Conservation (phyloP, 2,797 vertebrate genomes). For the Chaenodraco wilsoni region DNA sequence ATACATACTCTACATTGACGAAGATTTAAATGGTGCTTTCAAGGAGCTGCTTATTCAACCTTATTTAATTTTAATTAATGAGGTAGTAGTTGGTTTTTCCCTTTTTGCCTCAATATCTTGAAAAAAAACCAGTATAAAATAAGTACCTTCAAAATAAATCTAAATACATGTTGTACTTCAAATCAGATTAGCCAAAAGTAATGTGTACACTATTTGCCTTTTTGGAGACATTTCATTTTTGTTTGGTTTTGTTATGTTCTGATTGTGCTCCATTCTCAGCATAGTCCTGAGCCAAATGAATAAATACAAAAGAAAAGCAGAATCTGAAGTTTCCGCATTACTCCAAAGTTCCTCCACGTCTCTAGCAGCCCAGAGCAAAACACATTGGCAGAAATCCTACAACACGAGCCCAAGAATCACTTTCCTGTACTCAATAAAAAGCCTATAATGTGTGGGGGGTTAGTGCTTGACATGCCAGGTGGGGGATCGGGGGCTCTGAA, state of each 20-base stretch:
- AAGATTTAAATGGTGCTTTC: background rate
- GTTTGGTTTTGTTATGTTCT: too few relatives aligned
- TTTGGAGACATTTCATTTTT: too few relatives aligned
- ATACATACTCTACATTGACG: background rate
- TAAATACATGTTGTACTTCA: too few relatives aligned
- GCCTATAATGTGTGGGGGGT: slow-evolving; percentile 15
- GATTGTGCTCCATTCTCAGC: too few relatives aligned
- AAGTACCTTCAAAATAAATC: too few relatives aligned
- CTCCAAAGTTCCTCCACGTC: background rate
- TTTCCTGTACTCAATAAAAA: slow-evolving; percentile 25
- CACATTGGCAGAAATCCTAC: slow-evolving; percentile 8
- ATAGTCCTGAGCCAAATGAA: too few relatives aligned
- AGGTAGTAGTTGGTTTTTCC: background rate
- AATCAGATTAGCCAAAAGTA: too few relatives aligned
- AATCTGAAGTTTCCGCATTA: background rate
- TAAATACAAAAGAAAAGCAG: too few relatives aligned
- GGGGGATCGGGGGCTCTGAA: slow-evolving; percentile 35
- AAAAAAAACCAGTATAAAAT: background rate
- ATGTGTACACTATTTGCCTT: too few relatives aligned
- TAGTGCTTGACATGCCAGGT: slow-evolving; percentile 46
- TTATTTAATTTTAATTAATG: too few relatives aligned
- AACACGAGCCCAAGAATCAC: slow-evolving; percentile 11
- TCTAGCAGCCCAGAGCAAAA: slow-evolving; percentile 5
- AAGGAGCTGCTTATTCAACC: background rate
- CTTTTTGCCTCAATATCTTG: too few relatives aligned